These are phyloP conservation scores for Malurus cyaneus DNA, from an alignment of 2,113 vertebrate species.

Conservation along the genomic window DNA sequence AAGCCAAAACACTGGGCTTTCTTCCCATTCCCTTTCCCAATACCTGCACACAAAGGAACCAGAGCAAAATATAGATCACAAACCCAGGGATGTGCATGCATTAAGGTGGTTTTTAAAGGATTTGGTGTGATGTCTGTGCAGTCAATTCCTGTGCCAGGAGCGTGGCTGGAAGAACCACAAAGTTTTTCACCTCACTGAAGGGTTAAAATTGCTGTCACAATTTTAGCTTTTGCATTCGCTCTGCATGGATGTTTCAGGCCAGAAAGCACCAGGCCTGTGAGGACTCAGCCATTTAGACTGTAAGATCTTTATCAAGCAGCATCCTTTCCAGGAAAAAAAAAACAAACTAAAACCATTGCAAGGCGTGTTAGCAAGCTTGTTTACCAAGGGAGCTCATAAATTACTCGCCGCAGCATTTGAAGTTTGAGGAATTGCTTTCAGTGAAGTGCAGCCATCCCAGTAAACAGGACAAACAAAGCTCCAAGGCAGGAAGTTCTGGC, in stretches of 20 bases:
- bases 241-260: not conserved
- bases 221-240: not conserved
- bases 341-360: not conserved
- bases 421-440: slow-evolving; percentile 15
- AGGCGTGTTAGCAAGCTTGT: not conserved
- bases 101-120: not conserved
- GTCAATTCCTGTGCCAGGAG: not conserved
- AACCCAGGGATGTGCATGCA: not conserved
- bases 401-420: not conserved
- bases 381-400: not conserved
- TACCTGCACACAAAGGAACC: not conserved
- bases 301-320: not conserved
- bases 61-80: not conserved
- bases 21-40: not conserved
- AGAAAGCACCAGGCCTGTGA: not conserved
- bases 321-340: not conserved
- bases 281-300: not conserved
- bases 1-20: not conserved
- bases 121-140: not conserved
- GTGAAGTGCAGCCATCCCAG: not conserved
- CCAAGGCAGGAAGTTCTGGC: slow-evolving; percentile 34
- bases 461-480: slow-evolving; percentile 36
- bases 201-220: not conserved
- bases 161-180: not conserved
- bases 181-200: not conserved